Evolutionary conservation across 2,797 vertebrate genomes (phyloP).

Genomic region (Salmo trutta): DNA sequence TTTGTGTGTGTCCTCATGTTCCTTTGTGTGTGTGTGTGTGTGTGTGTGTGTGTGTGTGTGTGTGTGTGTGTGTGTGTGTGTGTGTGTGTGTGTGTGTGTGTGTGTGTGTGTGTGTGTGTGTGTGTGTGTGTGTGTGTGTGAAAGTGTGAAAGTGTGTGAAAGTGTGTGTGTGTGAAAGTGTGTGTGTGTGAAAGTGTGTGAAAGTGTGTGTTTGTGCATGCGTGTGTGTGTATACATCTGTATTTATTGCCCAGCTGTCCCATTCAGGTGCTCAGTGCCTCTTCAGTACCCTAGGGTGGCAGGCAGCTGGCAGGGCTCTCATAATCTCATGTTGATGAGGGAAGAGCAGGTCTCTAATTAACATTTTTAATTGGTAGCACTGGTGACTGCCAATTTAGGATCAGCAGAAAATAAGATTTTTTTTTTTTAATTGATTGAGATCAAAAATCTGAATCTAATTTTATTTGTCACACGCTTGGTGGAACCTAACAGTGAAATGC

Average conservation of each 20-base stretch:
- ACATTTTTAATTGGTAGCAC: too few species aligned
- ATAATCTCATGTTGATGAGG: constrained; percentile 25
- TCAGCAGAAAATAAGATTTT: too few species aligned
- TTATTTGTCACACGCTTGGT: too few species aligned
- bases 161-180: constrained; percentile 9
- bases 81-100: background rate
- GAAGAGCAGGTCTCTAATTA: too few species aligned
- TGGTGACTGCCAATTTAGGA: too few species aligned
- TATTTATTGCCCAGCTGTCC: constrained; percentile 35
- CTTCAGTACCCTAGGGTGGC: constrained; percentile 1
- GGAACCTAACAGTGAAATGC: too few species aligned
- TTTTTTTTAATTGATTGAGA: too few species aligned
- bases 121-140: background rate
- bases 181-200: constrained; percentile 11
- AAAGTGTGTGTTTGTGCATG: too few species aligned
- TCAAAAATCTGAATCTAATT: too few species aligned
- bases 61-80: background rate
- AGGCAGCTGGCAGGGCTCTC: constrained; percentile 5
- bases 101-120: constrained; percentile 13
- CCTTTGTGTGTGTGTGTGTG: background rate
- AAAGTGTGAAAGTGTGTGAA: too few species aligned
- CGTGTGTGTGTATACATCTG: background rate
- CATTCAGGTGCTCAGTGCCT: constrained; percentile 24
- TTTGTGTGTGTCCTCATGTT: constrained; percentile 18
- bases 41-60: constrained; percentile 13